phyloP scores from a whole-genome alignment of 2,888 invertebrate genomes.

The Hypena proboscidalis region DNA sequence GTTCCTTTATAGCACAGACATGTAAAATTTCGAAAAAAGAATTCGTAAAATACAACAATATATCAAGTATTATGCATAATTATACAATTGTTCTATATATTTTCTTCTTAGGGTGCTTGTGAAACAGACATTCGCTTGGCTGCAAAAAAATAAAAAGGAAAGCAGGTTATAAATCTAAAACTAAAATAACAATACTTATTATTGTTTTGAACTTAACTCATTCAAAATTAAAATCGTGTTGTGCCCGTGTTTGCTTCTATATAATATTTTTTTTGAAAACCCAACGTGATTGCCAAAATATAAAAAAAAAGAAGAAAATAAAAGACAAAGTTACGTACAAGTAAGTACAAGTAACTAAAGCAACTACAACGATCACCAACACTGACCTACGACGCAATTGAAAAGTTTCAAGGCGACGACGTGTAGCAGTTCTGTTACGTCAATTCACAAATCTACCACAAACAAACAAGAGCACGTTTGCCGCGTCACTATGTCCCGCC shows the following conservation, averaged over 20 bases:
- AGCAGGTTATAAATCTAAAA: conserved; percentile 32
- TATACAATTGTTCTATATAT: conserved; percentile 42
- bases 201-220: no score
- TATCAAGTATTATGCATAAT: no score
- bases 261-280: no score
- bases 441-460: conserved; percentile 37
- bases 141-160: conserved; percentile 64
- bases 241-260: no score
- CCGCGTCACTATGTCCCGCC: conserved; percentile 45
- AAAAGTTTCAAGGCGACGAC: conserved; percentile 43
- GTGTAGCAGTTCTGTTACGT: conserved; percentile 26
- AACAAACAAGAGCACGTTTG: conserved; percentile 51
- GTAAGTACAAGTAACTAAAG: conserved; percentile 9
- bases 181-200: neutral
- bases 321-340: neutral
- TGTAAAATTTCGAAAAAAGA: conserved; percentile 61
- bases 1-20: conserved; percentile 79
- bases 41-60: no score
- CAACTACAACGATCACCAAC: conserved; percentile 28
- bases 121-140: conserved; percentile 67
- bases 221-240: no score
- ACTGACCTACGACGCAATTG: conserved; percentile 38
- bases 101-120: conserved; percentile 54
- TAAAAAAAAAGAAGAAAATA: conserved; percentile 1
- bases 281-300: no score